Percentiles rank a stretch among this genome's conserved stretches.
These are phyloP conservation scores for Ceratosolen fusciceps DNA, from an alignment of 1,140 invertebrate genomes.

Conservation along the genomic window DNA sequence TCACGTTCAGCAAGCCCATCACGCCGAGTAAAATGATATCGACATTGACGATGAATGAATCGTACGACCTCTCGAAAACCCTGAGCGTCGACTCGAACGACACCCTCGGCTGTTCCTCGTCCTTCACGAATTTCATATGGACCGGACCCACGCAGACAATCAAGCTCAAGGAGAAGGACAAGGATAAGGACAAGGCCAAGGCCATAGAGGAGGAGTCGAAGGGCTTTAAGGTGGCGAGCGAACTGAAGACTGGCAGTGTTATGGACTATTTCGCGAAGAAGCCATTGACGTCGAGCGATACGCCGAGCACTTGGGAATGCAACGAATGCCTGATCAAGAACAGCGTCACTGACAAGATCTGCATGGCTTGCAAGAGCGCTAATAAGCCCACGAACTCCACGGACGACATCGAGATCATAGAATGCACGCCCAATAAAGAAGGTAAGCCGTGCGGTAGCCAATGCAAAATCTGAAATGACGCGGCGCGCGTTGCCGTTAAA, in stretches of 20 bases:
- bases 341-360: constrained; percentile 56
- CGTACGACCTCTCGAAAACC: constrained; percentile 47
- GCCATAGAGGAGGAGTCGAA: constrained; percentile 45
- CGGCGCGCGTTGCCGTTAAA: too few species aligned
- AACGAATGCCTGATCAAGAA: constrained; percentile 67
- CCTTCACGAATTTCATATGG: constrained; percentile 62
- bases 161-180: constrained; percentile 58
- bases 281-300: constrained; percentile 10
- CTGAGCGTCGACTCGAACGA: constrained; percentile 48
- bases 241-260: constrained; percentile 62
- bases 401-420: constrained; percentile 21
- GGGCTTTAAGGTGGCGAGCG: constrained; percentile 42
- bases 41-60: constrained; percentile 22
- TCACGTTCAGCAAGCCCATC: constrained; percentile 74
- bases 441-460: constrained; percentile 6
- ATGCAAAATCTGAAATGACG: too few species aligned
- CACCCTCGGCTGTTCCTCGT: constrained; percentile 21
- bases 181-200: constrained; percentile 41
- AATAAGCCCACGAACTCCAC: constrained; percentile 51
- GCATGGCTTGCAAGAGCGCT: constrained; percentile 62
- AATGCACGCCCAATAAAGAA: neutral
- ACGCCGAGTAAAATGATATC: constrained; percentile 53
- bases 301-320: constrained; percentile 72
- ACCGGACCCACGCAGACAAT: constrained; percentile 56
- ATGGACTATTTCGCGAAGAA: constrained; percentile 58